Percentiles rank a stretch among this genome's conserved stretches.
Conservation (phyloP, 2,888 invertebrate species). For the Plebejus anna region DNA sequence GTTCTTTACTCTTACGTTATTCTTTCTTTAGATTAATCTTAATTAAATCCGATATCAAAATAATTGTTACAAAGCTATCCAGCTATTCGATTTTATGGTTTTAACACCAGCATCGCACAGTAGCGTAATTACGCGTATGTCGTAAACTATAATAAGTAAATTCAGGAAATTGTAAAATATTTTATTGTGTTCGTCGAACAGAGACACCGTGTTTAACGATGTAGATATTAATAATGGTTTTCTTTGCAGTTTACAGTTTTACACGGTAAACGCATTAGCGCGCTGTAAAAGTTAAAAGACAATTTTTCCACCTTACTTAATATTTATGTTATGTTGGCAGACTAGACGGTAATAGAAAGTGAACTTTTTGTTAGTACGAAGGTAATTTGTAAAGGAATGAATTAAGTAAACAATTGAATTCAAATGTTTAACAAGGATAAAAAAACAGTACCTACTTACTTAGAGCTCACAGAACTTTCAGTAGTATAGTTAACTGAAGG, state of each 20-base stretch:
- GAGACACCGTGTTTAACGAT: slow-evolving; percentile 7
- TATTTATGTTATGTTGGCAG: not conserved
- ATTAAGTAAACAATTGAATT: too few relatives aligned
- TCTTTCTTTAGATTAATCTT: too few relatives aligned
- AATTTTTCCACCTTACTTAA: not conserved
- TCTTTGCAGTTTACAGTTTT: slow-evolving; percentile 11
- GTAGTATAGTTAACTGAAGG: too few relatives aligned
- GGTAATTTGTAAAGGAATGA: too few relatives aligned
- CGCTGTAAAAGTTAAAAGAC: not conserved
- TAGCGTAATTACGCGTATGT: not conserved
- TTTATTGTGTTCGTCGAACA: not conserved
- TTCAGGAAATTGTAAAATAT: slow-evolving; percentile 24
- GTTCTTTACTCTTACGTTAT: not conserved
- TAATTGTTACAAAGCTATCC: not conserved
- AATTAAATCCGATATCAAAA: not conserved
- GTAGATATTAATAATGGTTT: slow-evolving; percentile 21
- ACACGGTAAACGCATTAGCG: slow-evolving; percentile 10
- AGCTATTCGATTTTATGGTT: not conserved
- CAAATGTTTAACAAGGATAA: too few relatives aligned
- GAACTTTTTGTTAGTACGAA: not conserved
- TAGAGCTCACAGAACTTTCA: too few relatives aligned
- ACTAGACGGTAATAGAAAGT: not conserved
- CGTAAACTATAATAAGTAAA: slow-evolving; percentile 24
- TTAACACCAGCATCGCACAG: not conserved
- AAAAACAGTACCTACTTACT: too few relatives aligned